Percentiles rank a stretch among this genome's conserved stretches.
Conservation (phyloP, 64 coral and sea anemone genomes). For the Montipora sp. region DNA sequence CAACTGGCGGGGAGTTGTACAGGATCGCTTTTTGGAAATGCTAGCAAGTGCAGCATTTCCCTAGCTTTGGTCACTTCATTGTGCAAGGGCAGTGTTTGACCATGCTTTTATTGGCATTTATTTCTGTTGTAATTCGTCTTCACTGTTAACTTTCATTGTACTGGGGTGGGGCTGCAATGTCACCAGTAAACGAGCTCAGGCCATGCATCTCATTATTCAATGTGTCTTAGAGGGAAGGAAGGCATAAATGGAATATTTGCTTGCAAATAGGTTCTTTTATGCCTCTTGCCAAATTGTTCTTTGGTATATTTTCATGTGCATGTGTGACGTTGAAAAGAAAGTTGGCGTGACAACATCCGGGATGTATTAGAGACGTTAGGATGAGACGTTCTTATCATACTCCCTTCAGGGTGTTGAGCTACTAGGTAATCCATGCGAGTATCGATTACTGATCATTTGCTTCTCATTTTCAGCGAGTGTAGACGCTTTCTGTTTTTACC, state of each 20-base stretch:
- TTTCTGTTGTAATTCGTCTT: background rate
- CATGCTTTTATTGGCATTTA: background rate
- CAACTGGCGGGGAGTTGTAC: slow-evolving; percentile 18
- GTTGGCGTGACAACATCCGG: background rate
- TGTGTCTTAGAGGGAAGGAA: background rate
- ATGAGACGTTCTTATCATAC: no score
- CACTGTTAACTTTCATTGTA: background rate
- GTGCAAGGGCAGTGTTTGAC: background rate
- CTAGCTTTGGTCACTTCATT: background rate
- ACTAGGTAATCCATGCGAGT: no score
- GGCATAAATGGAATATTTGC: background rate
- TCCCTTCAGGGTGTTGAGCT: no score
- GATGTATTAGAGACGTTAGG: no score
- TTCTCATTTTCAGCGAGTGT: no score
- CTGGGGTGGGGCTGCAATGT: slow-evolving; percentile 7
- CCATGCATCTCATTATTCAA: background rate
- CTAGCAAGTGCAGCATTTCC: background rate
- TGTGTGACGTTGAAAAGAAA: background rate
- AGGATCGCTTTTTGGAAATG: background rate
- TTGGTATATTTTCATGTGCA: no score
- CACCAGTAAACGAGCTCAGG: background rate
- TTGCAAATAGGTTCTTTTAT: no score
- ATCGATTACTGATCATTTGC: no score
- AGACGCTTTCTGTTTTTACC: no score
- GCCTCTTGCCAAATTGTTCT: no score